Conservation (phyloP, 2,797 vertebrate genomes). For the Poeciliopsis infans region DNA sequence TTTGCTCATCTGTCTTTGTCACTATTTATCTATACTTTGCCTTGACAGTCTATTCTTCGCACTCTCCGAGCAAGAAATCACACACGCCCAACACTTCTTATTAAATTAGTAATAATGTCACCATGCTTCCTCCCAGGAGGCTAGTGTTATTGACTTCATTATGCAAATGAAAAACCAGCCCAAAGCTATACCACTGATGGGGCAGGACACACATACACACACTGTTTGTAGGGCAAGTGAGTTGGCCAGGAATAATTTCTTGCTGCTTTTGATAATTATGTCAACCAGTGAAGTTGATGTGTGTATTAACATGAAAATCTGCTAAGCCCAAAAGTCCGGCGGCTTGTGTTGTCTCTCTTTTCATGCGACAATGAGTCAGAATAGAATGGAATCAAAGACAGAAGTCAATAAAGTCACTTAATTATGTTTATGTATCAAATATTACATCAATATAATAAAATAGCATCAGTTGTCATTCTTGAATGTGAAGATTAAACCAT, state of each 20-base stretch:
- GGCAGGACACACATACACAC: slow-evolving; percentile 38
- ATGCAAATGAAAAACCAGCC: slow-evolving; percentile 74
- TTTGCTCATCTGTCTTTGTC: neutral
- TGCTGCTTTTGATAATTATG: slow-evolving; percentile 73
- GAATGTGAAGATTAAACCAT: no score
- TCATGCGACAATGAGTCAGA: slow-evolving; percentile 12
- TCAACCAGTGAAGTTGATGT: slow-evolving; percentile 63
- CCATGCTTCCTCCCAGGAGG: slow-evolving; percentile 68
- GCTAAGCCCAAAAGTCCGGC: slow-evolving; percentile 32
- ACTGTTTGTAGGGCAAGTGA: slow-evolving; percentile 31
- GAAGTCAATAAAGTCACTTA: neutral
- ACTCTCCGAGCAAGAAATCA: slow-evolving; percentile 2
- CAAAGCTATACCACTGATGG: slow-evolving; percentile 70
- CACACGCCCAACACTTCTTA: slow-evolving; percentile 46
- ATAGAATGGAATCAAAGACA: neutral
- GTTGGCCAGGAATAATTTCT: slow-evolving; percentile 51
- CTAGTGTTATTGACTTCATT: slow-evolving; percentile 76
- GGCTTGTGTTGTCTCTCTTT: slow-evolving; percentile 31
- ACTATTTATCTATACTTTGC: neutral
- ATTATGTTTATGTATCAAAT: neutral
- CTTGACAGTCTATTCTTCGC: slow-evolving; percentile 9
- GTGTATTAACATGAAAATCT: slow-evolving; percentile 58
- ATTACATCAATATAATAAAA: neutral
- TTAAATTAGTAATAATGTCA: slow-evolving; percentile 78
- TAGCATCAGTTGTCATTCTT: no score